phyloP scores from a whole-genome alignment of 2,797 vertebrate genomes.

The Loriculus beryllinus region DNA sequence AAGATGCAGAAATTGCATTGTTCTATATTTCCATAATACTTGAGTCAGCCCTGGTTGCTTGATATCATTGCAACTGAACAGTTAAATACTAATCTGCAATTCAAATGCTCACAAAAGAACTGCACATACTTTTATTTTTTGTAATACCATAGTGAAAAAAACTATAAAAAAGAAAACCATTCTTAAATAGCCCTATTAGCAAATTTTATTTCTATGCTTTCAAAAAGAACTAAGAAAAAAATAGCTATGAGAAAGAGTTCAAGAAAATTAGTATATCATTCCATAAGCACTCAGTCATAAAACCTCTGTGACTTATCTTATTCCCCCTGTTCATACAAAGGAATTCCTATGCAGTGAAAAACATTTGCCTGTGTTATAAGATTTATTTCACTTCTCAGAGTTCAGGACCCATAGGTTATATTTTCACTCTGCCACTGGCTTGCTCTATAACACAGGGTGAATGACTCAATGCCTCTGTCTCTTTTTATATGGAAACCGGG shows the following conservation, averaged over 20 bases:
- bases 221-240: background rate
- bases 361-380: background rate
- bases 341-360: background rate
- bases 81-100: conserved; percentile 17
- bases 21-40: background rate
- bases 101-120: conserved; percentile 4
- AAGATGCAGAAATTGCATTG: background rate
- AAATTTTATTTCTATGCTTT: background rate
- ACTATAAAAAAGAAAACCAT: background rate
- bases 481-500: background rate
- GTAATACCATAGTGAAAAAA: background rate
- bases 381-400: background rate
- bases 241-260: background rate
- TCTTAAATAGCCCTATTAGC: background rate
- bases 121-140: background rate
- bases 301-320: background rate
- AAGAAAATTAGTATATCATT: background rate
- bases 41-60: background rate
- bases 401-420: background rate
- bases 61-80: background rate
- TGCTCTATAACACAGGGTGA: background rate
- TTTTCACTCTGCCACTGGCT: background rate
- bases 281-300: background rate
- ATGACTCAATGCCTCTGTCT: background rate
- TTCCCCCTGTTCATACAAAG: background rate